Percentiles rank a stretch among this genome's conserved stretches.
These are phyloP conservation scores for Rallus crepitans DNA, from an alignment of 2,797 vertebrate genomes.

Conservation along the genomic window DNA sequence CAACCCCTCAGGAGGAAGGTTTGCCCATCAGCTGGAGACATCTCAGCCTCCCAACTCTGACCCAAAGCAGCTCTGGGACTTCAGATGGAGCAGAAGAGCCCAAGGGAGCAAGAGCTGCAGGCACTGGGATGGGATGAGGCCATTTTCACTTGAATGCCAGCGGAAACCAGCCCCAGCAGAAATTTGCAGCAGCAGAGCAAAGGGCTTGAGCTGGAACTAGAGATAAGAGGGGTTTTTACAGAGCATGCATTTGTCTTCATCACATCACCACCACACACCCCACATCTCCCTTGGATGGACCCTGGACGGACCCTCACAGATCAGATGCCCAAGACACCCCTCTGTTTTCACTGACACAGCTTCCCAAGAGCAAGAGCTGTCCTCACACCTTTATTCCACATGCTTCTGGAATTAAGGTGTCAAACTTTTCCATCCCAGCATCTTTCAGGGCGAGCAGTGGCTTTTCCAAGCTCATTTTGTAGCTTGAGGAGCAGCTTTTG, in stretches of 20 bases:
- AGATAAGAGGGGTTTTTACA: neutral
- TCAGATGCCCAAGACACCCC: neutral
- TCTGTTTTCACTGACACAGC: neutral
- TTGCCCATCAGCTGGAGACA: neutral
- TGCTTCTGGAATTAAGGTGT: neutral
- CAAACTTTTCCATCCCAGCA: neutral
- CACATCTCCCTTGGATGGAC: fast-evolving
- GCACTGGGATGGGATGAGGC: neutral
- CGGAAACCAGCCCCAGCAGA: neutral
- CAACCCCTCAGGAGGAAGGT: neutral
- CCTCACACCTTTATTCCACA: neutral
- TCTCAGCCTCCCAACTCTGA: neutral
- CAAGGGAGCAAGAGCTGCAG: fast-evolving
- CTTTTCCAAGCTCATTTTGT: neutral
- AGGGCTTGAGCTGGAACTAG: neutral
- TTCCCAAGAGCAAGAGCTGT: neutral
- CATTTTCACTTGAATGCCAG: neutral
- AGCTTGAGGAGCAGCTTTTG: neutral
- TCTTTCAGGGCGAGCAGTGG: neutral
- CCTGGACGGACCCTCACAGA: too few species aligned
- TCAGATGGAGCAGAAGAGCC: neutral
- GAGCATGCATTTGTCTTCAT: neutral
- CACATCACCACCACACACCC: fast-evolving
- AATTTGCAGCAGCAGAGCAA: neutral
- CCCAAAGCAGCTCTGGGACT: neutral